Percentiles rank a stretch among this genome's conserved stretches.
phyloP scores from a whole-genome alignment of 2,888 invertebrate genomes.

The Stenodera caucasica region DNA sequence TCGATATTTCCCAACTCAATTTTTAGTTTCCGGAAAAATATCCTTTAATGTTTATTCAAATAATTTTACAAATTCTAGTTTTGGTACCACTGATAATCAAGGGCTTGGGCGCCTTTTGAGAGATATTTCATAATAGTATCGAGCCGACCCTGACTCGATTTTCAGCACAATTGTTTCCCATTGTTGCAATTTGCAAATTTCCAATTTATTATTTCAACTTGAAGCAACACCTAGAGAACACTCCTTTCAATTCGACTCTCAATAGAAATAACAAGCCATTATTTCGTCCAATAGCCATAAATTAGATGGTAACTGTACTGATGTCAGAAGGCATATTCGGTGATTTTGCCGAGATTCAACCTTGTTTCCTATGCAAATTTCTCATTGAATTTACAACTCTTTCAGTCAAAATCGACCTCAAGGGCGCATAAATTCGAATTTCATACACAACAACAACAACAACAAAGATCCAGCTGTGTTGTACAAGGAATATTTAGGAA shows the following conservation, averaged over 20 bases:
- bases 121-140: no score
- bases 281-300: conserved; percentile 30
- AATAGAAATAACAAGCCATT: conserved; percentile 27
- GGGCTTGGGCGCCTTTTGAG: no score
- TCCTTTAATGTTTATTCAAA: no score
- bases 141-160: no score
- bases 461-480: no score
- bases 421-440: conserved; percentile 6
- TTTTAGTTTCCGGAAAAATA: no score
- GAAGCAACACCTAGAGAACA: conserved; percentile 1
- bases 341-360: conserved; percentile 34
- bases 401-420: conserved; percentile 19
- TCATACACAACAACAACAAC: no score
- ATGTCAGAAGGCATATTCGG: conserved; percentile 25
- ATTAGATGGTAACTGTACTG: conserved; percentile 31
- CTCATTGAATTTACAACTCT: conserved; percentile 28
- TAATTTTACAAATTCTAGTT: no score
- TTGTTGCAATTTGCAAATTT: not conserved
- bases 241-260: conserved; percentile 17
- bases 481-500: no score
- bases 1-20: no score
- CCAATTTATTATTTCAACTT: not conserved
- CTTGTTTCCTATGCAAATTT: conserved; percentile 35
- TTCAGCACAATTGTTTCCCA: not conserved
- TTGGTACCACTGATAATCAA: no score